Conservation (phyloP, 2,113 vertebrate genomes). For the Todiramphus chloris region DNA sequence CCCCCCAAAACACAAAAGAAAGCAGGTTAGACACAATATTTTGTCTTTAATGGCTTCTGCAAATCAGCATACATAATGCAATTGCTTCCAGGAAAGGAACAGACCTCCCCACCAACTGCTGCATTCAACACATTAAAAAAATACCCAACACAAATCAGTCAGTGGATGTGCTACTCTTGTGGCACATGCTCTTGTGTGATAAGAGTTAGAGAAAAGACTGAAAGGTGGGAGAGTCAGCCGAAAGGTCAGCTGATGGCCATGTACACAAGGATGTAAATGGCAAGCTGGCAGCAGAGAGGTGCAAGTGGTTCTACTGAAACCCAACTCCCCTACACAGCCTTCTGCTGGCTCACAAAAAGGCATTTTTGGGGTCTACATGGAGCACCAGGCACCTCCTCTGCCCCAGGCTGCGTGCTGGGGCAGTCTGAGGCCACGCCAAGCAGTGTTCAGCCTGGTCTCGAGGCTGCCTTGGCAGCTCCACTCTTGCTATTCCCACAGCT, state of each 20-base stretch:
- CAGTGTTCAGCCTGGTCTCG: not conserved
- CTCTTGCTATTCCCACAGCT: not conserved
- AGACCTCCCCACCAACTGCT: not conserved
- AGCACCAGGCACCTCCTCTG: not conserved
- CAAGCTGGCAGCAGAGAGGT: not conserved
- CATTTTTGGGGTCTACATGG: not conserved
- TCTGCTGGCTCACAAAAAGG: not conserved
- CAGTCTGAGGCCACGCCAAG: fast-evolving
- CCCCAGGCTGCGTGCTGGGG: not conserved
- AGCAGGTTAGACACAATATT: not conserved
- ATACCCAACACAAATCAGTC: not conserved
- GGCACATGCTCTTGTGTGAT: not conserved
- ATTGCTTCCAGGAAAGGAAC: not conserved
- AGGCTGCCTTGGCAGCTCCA: not conserved
- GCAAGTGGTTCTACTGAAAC: not conserved
- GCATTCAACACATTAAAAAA: not conserved
- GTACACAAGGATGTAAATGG: not conserved
- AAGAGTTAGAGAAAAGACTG: not conserved
- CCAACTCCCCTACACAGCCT: not conserved
- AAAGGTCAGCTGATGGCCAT: not conserved
- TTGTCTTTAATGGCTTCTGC: not conserved
- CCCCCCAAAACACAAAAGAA: not conserved
- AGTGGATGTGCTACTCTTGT: not conserved
- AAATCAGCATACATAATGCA: not conserved
- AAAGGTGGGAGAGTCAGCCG: not conserved